Conservation (phyloP, 2,113 vertebrate species). For the Macaca fascicularis region T2T-MFA8v1.1 NC_088379.1:37522001-37522500, state of each 20-base stretch:
- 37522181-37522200: neutral
- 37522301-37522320: neutral
- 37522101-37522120: too few species aligned
- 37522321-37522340: neutral
- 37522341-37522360: neutral
- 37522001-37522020: too few species aligned
- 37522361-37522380: neutral
- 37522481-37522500: neutral
- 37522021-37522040: too few species aligned
- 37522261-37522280: neutral
- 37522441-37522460: neutral
- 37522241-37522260: neutral
- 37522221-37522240: neutral
- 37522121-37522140: too few species aligned
- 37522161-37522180: neutral
- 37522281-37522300: neutral
- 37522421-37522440: neutral
- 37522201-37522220: neutral
- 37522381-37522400: neutral
- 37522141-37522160: slow-evolving; percentile 14
- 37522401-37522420: neutral
- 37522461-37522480: neutral
- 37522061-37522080: too few species aligned
- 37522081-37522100: too few species aligned
- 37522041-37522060: too few species aligned